These are phyloP conservation scores for Colletes gigas DNA, from an alignment of 1,140 invertebrate species.

Conservation along the genomic window DNA sequence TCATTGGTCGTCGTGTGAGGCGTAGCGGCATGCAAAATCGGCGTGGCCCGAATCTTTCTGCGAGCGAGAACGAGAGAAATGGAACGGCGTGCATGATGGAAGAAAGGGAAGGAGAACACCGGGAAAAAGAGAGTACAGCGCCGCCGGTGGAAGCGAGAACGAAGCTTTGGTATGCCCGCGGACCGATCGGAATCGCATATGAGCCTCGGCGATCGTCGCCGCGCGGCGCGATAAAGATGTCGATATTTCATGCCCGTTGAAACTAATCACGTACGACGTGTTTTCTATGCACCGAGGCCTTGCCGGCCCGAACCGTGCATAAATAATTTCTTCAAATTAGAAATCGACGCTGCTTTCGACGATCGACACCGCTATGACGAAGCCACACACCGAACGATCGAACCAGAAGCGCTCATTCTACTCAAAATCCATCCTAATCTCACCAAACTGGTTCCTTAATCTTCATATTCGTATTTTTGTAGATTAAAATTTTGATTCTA, in stretches of 20 bases:
- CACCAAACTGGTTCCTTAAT: too few relatives aligned
- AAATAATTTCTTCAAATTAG: conserved; percentile 49
- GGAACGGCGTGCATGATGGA: conserved; percentile 2
- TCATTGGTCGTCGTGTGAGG: conserved; percentile 74
- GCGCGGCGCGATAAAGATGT: conserved; percentile 27
- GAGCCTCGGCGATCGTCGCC: conserved; percentile 39
- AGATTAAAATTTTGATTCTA: too few relatives aligned
- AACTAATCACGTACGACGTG: conserved; percentile 53
- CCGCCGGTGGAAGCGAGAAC: conserved; percentile 53
- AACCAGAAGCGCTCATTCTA: conserved; percentile 5
- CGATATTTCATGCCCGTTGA: conserved; percentile 41
- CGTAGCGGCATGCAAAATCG: conserved; percentile 74
- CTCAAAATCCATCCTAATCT: too few relatives aligned
- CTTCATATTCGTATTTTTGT: too few relatives aligned
- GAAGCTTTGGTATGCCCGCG: conserved; percentile 44
- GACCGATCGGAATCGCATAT: conserved; percentile 67
- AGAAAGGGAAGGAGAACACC: conserved; percentile 34
- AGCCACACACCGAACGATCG: background rate
- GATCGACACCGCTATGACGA: background rate
- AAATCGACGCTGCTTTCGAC: conserved; percentile 39
- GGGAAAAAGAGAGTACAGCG: conserved; percentile 52
- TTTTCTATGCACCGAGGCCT: conserved; percentile 51
- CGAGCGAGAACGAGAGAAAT: conserved; percentile 58
- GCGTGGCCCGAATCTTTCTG: conserved; percentile 73
- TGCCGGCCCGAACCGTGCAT: background rate